Base-by-base conservation (phyloP, 2,888 invertebrate genomes). In the Clunio marinus region DNA sequence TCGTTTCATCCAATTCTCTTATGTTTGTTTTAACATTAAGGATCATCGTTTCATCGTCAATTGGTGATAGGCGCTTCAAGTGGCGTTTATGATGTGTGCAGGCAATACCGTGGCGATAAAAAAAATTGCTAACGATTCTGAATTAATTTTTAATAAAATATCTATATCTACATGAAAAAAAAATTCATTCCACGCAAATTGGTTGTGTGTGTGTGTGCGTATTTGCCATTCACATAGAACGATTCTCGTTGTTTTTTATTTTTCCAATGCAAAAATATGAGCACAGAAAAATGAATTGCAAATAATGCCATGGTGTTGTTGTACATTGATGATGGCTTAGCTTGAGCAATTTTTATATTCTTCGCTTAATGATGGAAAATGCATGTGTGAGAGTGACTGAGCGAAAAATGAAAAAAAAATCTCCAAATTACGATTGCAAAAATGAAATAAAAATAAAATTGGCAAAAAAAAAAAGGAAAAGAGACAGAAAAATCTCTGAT, bases 391-490 rank as follows among this genome's bases (percentile, higher is more conserved):
- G 28, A 13, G 57, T 27, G 27, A 57, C 57, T 51, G 51, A 51
- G 51, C 51, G 51, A 15, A 20, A n/a, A n/a, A n/a, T n/a, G n/a
- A n/a, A n/a, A n/a, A n/a, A n/a, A 17, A 51, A 17, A 51, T 22
- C 20, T 51, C 17, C 51, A 17, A 51, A 41, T 41, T 41, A 41
- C 41, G 41, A 41, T 41, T 10, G 41, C 55, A 24, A 55, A 55
- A 27, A 60, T 17, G 17, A 20, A 37, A 60, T n/a, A n/a, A n/a
- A n/a, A n/a, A n/a, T n/a, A 60, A 58, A 60, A 37, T 32, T 5
- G 17, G 7, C 51, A 17, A 17, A 51, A 41, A 32, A 55, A 55
- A 57, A 20, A 59, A 59, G 59, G 35, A 59, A 59, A 59, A 60
- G 60, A 60, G 60, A 60, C 41, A 41, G 37, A 60, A 17, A n/a